Percentiles rank a stretch among this genome's conserved stretches.
phyloP scores from a whole-genome alignment of 2,888 invertebrate genomes.

The Polyommatus icarus region DNA sequence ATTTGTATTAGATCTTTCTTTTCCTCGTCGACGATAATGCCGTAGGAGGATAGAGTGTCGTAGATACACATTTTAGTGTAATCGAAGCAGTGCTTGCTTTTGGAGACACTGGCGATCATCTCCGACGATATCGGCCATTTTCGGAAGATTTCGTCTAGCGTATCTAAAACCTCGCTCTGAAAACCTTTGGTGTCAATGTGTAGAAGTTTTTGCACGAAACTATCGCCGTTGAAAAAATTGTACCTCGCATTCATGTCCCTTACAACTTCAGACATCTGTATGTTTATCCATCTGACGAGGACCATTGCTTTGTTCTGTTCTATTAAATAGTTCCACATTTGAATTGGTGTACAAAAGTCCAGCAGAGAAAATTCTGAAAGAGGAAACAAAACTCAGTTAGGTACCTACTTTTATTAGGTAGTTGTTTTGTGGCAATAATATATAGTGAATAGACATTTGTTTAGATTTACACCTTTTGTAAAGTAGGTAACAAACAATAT shows the following conservation, averaged over 20 bases:
- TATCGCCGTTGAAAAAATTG: conserved; percentile 70
- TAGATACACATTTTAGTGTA: conserved; percentile 80
- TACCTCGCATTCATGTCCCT: conserved; percentile 73
- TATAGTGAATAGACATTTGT: no score
- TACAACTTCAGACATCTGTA: conserved; percentile 74
- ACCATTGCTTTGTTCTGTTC: conserved; percentile 81
- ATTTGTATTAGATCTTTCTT: conserved; percentile 76
- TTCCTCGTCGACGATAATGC: conserved; percentile 83
- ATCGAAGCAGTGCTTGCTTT: conserved; percentile 65
- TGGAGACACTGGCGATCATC: conserved; percentile 79
- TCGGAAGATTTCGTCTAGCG: conserved; percentile 74
- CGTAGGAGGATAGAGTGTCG: conserved; percentile 82
- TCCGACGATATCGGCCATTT: conserved; percentile 78
- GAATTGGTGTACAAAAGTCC: conserved; percentile 71
- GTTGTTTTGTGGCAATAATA: no score
- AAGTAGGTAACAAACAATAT: no score
- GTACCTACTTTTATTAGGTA: no score
- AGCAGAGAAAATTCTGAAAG: conserved; percentile 77
- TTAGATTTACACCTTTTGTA: no score
- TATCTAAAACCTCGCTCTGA: conserved; percentile 59
- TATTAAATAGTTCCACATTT: conserved; percentile 83
- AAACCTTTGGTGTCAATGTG: conserved; percentile 71
- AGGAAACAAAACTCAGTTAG: conserved; percentile 21
- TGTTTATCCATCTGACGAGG: conserved; percentile 82
- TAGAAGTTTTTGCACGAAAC: conserved; percentile 65